Percentiles rank a stretch among this genome's conserved stretches.
Conservation (phyloP, 2,113 vertebrate genomes). For the Indicator indicator region DNA sequence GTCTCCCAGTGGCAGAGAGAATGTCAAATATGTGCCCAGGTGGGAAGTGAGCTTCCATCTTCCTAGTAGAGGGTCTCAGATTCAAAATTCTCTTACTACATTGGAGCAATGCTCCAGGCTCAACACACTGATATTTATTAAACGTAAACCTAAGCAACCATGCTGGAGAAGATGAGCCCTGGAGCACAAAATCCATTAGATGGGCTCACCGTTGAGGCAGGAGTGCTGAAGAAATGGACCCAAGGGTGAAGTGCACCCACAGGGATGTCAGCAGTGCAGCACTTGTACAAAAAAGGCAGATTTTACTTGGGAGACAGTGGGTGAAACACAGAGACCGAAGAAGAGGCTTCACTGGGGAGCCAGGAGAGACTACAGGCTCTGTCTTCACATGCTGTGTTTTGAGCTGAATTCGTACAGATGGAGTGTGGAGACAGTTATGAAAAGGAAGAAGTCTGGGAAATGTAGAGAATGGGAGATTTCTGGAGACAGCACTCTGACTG, state of each 20-base stretch:
- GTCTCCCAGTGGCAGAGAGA: background rate
- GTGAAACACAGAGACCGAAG: background rate
- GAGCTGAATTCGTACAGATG: background rate
- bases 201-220: rapidly evolving
- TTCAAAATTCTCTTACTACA: background rate
- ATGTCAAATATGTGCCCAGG: background rate
- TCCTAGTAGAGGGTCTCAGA: rapidly evolving
- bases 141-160: background rate
- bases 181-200: rapidly evolving
- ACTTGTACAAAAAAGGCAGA: rapidly evolving
- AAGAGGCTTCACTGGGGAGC: background rate
- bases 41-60: background rate
- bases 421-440: background rate
- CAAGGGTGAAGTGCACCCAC: rapidly evolving
- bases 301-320: background rate
- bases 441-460: background rate
- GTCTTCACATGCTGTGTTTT: background rate
- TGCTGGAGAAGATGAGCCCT: background rate
- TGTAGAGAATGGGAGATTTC: background rate
- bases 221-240: background rate
- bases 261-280: rapidly evolving
- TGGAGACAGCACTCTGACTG: rapidly evolving
- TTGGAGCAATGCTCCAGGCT: background rate
- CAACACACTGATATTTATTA: background rate
- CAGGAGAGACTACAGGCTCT: background rate